Conservation (phyloP, 2,888 invertebrate genomes). For the Crossocerus cetratus region DNA sequence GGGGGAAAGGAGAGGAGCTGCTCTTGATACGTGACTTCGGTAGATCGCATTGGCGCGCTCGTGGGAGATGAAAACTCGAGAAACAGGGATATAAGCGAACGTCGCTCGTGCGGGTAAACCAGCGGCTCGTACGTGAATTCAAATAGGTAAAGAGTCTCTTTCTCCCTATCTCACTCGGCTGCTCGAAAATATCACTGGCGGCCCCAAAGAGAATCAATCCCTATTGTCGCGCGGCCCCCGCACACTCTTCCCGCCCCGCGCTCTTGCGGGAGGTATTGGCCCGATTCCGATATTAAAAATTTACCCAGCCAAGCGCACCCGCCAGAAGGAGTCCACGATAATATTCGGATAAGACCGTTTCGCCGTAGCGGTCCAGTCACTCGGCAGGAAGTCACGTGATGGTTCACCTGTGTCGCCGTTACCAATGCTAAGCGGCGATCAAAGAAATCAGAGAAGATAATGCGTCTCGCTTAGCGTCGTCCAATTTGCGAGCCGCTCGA, state of each 20-base stretch:
- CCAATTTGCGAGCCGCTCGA: background rate
- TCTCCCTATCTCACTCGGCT: background rate
- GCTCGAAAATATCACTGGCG: slow-evolving; percentile 9
- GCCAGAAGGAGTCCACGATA: background rate
- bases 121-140: slow-evolving; percentile 51
- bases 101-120: slow-evolving; percentile 58
- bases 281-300: background rate
- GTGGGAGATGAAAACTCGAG: slow-evolving; percentile 59
- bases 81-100: slow-evolving; percentile 55
- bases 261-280: background rate
- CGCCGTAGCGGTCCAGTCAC: too few relatives aligned
- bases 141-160: slow-evolving; percentile 32
- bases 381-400: too few relatives aligned
- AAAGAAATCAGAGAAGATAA: background rate
- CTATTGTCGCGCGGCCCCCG: background rate
- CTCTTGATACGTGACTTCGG: background rate
- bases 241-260: background rate
- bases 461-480: background rate
- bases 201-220: background rate
- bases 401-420: background rate
- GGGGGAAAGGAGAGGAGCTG: background rate
- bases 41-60: slow-evolving; percentile 15
- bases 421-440: background rate
- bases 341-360: background rate
- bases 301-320: background rate